Conservation (phyloP, 1,140 invertebrate genomes). For the Solenopsis fugax region DNA sequence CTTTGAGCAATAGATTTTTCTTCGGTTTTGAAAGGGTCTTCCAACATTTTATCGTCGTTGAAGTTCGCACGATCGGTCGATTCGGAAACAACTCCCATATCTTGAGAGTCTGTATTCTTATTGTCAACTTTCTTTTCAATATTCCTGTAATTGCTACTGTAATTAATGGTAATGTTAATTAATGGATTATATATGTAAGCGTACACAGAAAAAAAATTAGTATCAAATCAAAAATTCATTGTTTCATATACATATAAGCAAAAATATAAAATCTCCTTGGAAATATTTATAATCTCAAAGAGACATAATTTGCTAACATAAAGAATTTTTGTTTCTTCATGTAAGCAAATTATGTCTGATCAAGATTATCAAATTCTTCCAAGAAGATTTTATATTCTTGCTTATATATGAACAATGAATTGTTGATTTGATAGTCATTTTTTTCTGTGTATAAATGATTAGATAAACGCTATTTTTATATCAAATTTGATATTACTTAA, state of each 20-base stretch:
- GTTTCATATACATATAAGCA: too few relatives aligned
- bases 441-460: background rate
- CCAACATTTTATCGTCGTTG: slow-evolving; percentile 18
- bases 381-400: too few relatives aligned
- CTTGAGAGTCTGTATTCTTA: background rate
- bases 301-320: too few relatives aligned
- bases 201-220: too few relatives aligned
- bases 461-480: background rate
- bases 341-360: too few relatives aligned
- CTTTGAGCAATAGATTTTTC: slow-evolving; percentile 4
- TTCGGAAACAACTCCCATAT: background rate
- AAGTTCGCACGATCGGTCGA: slow-evolving; percentile 4
- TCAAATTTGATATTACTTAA: background rate
- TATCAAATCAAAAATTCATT: too few relatives aligned
- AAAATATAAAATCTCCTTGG: too few relatives aligned
- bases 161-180: slow-evolving; percentile 3
- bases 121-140: background rate
- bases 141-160: slow-evolving; percentile 13
- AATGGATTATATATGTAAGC: background rate
- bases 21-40: slow-evolving; percentile 10
- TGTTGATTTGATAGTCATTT: too few relatives aligned
- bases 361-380: too few relatives aligned
- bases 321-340: too few relatives aligned
- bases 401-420: too few relatives aligned
- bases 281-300: too few relatives aligned